phyloP scores from a whole-genome alignment of 1,140 invertebrate genomes.

The Philotrypesis tridentata region DNA sequence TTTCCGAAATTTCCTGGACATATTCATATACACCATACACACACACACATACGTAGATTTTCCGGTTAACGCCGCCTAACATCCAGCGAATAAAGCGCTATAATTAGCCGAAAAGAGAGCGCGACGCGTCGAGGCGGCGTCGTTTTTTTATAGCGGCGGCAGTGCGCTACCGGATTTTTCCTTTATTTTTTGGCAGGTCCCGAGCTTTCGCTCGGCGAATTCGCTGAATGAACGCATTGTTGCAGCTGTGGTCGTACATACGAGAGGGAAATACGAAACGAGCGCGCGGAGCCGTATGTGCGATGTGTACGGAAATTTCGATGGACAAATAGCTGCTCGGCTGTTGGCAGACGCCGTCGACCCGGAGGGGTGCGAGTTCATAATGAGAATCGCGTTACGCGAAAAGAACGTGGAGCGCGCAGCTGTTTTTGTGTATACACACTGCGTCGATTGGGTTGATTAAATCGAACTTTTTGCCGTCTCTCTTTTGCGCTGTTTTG shows the following conservation, averaged over 20 bases:
- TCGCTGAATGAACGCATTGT: not conserved
- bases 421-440: not conserved
- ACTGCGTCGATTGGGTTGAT: not conserved
- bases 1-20: no score
- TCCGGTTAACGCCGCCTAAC: no score
- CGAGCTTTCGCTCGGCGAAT: not conserved
- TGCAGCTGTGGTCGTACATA: not conserved
- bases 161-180: no score
- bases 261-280: not conserved
- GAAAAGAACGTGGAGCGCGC: not conserved
- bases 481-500: no score
- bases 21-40: no score
- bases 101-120: not conserved
- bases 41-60: no score
- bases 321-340: slow-evolving; percentile 11
- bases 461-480: no score
- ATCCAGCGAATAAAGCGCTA: not conserved
- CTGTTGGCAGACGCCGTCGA: not conserved
- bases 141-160: no score
- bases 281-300: not conserved
- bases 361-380: no score
- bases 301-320: slow-evolving; percentile 23
- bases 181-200: not conserved
- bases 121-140: not conserved
- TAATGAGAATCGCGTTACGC: not conserved